Conservation (phyloP, 2,113 vertebrate species). For the Cavia aperea region DNA sequence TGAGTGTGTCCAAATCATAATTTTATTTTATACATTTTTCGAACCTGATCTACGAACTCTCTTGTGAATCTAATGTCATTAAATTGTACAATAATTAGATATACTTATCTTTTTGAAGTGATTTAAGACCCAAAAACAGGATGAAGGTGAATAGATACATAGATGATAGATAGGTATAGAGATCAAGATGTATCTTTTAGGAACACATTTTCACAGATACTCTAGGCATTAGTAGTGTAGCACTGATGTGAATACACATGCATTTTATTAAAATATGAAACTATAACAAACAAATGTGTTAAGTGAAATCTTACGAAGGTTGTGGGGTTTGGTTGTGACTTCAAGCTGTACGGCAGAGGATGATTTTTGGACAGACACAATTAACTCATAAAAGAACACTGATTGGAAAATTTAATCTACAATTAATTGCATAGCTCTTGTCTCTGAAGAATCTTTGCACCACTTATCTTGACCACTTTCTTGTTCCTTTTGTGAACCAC, state of each 20-base stretch:
- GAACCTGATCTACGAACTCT: neutral
- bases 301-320: neutral
- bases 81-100: neutral
- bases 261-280: slow-evolving; percentile 23
- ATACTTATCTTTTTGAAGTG: slow-evolving; percentile 10
- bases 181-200: neutral
- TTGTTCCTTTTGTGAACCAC: slow-evolving; percentile 53
- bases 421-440: slow-evolving; percentile 24
- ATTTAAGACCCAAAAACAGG: neutral
- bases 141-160: neutral
- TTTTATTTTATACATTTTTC: slow-evolving; percentile 34
- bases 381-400: slow-evolving; percentile 41
- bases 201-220: neutral
- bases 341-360: neutral
- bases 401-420: slow-evolving; percentile 32
- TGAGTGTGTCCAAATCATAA: neutral
- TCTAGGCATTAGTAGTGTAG: neutral
- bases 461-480: slow-evolving; percentile 51
- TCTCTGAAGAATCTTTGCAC: slow-evolving; percentile 1
- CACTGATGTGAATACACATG: neutral
- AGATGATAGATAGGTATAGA: neutral
- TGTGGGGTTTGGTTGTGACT: neutral
- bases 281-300: neutral
- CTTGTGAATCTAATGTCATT: neutral
- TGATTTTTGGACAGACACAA: slow-evolving; percentile 17